phyloP scores from a whole-genome alignment of 30 jellyfish, hydroid and myxozoan species.

The Cassiopea xamachana region DNA sequence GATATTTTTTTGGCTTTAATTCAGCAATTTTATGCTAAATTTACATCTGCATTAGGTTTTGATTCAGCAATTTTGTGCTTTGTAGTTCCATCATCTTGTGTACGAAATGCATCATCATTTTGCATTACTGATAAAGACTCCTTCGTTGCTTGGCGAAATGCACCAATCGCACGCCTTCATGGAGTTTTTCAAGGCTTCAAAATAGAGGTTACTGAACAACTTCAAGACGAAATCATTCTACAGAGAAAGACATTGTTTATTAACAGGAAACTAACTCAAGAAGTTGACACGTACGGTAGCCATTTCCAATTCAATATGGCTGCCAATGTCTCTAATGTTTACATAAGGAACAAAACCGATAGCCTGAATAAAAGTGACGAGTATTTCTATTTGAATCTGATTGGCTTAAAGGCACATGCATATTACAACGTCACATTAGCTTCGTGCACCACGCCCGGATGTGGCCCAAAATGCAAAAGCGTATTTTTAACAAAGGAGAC shows the following conservation, averaged over 20 bases:
- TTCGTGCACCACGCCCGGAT: slow-evolving; percentile 46
- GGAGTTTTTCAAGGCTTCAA: not conserved
- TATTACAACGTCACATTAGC: not conserved
- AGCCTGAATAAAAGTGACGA: not conserved
- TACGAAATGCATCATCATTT: not conserved
- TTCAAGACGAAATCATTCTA: slow-evolving; percentile 1
- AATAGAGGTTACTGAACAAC: slow-evolving; percentile 7
- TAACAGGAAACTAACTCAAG: not conserved
- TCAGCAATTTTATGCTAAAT: no score
- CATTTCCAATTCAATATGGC: not conserved
- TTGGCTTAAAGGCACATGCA: slow-evolving; percentile 20
- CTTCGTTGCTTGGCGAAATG: not conserved
- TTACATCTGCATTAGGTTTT: no score
- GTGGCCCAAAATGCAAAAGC: slow-evolving; percentile 27
- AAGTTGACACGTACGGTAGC: not conserved
- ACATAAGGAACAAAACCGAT: no score
- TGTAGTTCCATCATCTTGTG: slow-evolving; percentile 30
- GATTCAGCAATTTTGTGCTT: not conserved
- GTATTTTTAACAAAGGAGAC: slow-evolving; percentile 24
- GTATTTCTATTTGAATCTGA: not conserved
- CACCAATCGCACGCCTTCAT: not conserved
- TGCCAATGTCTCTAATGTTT: not conserved
- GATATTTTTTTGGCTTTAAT: no score
- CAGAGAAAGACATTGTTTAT: not conserved
- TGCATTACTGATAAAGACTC: not conserved